These are phyloP conservation scores for Oryzias dopingdopingensis DNA, from an alignment of 2,797 vertebrate genomes.

Conservation along the genomic window DNA sequence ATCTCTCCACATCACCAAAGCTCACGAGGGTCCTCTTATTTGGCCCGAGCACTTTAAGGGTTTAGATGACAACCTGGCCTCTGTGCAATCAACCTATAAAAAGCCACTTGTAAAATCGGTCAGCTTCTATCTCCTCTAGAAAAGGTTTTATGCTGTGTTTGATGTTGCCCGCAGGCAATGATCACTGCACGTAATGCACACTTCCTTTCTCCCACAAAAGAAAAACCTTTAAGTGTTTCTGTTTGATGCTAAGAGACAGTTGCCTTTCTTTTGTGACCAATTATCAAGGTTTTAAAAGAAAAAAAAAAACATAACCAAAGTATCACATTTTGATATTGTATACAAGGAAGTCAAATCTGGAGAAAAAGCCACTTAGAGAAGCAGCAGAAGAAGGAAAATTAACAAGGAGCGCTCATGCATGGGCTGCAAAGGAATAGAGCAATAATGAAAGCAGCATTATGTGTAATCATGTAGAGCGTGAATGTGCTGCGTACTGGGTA, in stretches of 20 bases:
- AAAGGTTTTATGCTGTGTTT: conserved; percentile 78
- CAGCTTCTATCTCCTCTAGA: conserved; percentile 69
- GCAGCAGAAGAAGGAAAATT: conserved; percentile 30
- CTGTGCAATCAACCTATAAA: conserved; percentile 80
- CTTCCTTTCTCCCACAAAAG: conserved; percentile 73
- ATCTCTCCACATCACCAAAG: conserved; percentile 36
- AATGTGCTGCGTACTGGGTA: conserved; percentile 40
- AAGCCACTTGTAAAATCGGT: conserved; percentile 80
- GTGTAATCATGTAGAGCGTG: conserved; percentile 58
- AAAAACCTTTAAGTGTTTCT: conserved; percentile 26
- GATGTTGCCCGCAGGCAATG: conserved; percentile 81
- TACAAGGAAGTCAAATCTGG: conserved; percentile 31
- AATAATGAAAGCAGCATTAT: conserved; percentile 58
- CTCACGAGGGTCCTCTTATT: conserved; percentile 59
- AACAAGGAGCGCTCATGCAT: conserved; percentile 28
- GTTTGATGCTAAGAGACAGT: conserved; percentile 40
- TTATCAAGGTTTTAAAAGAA: conserved; percentile 57
- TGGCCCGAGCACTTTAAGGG: conserved; percentile 64
- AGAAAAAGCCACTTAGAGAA: conserved; percentile 33
- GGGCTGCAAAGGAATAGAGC: conserved; percentile 25
- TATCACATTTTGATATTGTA: conserved; percentile 47
- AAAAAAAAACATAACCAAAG: conserved; percentile 45
- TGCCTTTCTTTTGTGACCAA: conserved; percentile 54
- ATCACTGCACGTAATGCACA: conserved; percentile 81
- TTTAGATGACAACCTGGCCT: conserved; percentile 78